Conservation (phyloP, 35 echinoderm and acorn worm genomes). For the Lytechinus variegatus region DNA sequence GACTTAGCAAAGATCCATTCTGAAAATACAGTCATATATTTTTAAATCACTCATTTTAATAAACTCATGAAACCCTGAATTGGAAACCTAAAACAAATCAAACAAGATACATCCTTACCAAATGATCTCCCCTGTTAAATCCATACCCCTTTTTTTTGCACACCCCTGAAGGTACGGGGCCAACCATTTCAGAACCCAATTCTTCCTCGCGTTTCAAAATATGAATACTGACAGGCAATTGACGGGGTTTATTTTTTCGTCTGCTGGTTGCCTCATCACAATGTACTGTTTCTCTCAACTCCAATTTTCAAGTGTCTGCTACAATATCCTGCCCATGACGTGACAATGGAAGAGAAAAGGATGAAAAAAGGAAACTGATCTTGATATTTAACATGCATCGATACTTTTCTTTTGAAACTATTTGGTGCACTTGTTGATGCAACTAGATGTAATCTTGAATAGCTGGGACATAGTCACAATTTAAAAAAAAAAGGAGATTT, state of each 20-base stretch:
- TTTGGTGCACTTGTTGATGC: background rate
- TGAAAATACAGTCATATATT: background rate
- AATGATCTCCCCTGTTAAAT: background rate
- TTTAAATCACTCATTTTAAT: background rate
- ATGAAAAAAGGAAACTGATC: background rate
- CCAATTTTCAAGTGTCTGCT: constrained; percentile 10
- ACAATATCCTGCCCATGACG: background rate
- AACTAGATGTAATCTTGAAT: background rate
- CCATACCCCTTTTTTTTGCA: background rate
- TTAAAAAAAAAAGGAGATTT: background rate
- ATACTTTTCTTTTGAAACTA: background rate
- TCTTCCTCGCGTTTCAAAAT: background rate
- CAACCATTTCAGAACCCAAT: background rate
- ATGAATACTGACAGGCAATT: constrained; percentile 4
- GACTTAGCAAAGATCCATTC: background rate
- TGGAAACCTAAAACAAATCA: background rate
- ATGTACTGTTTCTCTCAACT: background rate
- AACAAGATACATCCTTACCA: background rate
- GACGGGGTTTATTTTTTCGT: background rate
- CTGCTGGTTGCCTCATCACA: background rate
- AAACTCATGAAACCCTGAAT: background rate
- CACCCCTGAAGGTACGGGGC: background rate
- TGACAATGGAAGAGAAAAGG: background rate
- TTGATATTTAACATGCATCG: background rate
- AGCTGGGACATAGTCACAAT: background rate